A percentile compares a stretch with the other conserved stretches of the same genome.
Evolutionary conservation across 2,888 invertebrate genomes (phyloP).

Genomic region (Diloba caeruleocephala): DNA sequence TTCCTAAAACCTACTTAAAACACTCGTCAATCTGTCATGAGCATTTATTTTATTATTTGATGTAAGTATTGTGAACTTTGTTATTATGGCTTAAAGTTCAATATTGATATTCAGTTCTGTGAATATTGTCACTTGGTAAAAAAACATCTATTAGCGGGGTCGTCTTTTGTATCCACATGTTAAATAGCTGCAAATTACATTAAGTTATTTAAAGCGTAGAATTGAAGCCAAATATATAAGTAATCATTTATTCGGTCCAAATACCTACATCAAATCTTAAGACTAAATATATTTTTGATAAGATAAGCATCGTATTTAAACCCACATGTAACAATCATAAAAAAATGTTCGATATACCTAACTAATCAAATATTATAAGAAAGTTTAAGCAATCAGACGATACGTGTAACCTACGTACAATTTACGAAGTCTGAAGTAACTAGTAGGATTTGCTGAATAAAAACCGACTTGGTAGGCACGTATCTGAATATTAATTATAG

Average conservation of each 20-base stretch:
- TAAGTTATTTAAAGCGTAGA: not conserved
- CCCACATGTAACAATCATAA: constrained; percentile 22
- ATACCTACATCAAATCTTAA: not conserved
- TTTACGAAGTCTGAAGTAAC: constrained; percentile 3
- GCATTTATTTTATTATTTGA: not conserved
- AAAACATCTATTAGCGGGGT: constrained; percentile 8
- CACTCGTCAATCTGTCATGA: constrained; percentile 50
- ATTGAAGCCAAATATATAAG: too few relatives aligned
- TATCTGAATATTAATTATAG: constrained; percentile 13
- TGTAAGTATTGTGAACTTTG: constrained; percentile 26
- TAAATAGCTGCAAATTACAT: not conserved
- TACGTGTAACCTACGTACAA: constrained; percentile 1
- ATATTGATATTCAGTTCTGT: not conserved
- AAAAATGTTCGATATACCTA: constrained; percentile 6
- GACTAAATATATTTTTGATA: constrained; percentile 16
- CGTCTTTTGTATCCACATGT: not conserved
- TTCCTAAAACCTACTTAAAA: constrained; percentile 34
- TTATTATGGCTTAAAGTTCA: constrained; percentile 2
- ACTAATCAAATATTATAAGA: constrained; percentile 20
- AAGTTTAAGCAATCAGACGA: constrained; percentile 20
- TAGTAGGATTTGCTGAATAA: constrained; percentile 7
- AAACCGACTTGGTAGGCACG: constrained; percentile 9
- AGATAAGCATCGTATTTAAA: constrained; percentile 16
- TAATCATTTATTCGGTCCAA: too few relatives aligned
- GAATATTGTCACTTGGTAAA: constrained; percentile 13